Evolutionary conservation across 1,140 invertebrate genomes (phyloP), one percentile per base, ranked within the genome.

Genomic region (Diabrotica virgifera): DNA sequence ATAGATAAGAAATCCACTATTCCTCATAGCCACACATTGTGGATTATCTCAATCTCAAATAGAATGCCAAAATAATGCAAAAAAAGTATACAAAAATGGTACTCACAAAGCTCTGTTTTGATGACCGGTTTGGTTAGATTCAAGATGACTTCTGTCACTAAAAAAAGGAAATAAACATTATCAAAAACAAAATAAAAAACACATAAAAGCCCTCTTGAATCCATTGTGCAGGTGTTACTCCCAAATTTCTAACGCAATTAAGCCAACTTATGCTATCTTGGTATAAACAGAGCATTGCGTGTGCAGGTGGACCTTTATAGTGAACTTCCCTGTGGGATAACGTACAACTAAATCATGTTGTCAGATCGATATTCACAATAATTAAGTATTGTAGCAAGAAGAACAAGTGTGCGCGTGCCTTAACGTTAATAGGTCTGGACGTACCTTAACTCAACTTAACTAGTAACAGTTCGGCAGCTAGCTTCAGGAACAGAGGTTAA

Each of bases 71-170:
- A 24, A 24, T 24, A 55, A 5, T 14, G 10, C 9, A 24, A 55
- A 55, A 51, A 24, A 24, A 52, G 9, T 51, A 60, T 51, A 60
- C 50, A 50, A 60, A 60, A 50, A 35, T n/a, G 40, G 40, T 60
- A 60, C 59, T 60, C 59, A 60, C 59, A 60, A 60, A 60, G 40
- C 59, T 60, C 59, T 60, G 46, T 60, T 60, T 35, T 60, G 59
- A 35, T 60, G 59, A 60, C 59, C 50, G 59, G 59, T 60, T 50
- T 60, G 59, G 59, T 60, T 60, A 38, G 59, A 60, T 60, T 60
- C 59, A 60, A 60, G 59, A 60, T 60, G 59, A 38, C 59, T 36
- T 51, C 13, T 35, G 52, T 60, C 59, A 36, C 59, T 60, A 60
- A 38, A 60, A 60, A 60, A 60, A 38, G 59, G 50, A 60, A 50